These are phyloP conservation scores for Bovichtus variegatus DNA, from an alignment of 2,797 vertebrate genomes.

Conservation along the genomic window DNA sequence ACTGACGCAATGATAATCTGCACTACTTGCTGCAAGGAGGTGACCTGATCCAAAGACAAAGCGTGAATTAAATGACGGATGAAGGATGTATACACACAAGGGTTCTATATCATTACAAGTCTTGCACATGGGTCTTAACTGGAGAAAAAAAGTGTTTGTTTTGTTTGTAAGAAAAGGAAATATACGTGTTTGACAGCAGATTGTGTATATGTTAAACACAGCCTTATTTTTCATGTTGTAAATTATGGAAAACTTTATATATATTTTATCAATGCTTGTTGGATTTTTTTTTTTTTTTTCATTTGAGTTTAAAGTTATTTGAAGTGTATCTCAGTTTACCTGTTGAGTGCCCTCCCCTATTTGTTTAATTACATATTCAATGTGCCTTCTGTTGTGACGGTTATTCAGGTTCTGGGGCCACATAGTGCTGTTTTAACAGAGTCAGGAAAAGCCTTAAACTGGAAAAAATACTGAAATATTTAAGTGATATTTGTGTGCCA, in stretches of 20 bases:
- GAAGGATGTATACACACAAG: conserved; percentile 22
- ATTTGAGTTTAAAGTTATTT: conserved; percentile 19
- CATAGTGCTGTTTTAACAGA: conserved; percentile 7
- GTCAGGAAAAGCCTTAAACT: conserved; percentile 30
- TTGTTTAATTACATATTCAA: conserved; percentile 23
- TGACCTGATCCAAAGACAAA: conserved; percentile 40
- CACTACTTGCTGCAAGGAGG: conserved; percentile 29
- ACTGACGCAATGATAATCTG: conserved; percentile 19
- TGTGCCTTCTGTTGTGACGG: conserved; percentile 35
- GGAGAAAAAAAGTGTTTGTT: neutral
- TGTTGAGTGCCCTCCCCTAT: neutral
- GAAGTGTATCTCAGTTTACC: conserved; percentile 36
- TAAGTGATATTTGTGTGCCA: conserved; percentile 2
- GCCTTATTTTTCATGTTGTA: conserved; percentile 40
- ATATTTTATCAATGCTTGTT: conserved; percentile 60
- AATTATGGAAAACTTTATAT: conserved; percentile 44
- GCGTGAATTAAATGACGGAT: neutral
- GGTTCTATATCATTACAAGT: conserved; percentile 24
- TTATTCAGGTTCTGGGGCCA: conserved; percentile 30
- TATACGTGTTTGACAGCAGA: neutral
- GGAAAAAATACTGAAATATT: neutral
- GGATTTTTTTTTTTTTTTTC: neutral
- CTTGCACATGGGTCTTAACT: conserved; percentile 57
- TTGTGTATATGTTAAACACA: conserved; percentile 23
- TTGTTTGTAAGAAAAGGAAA: conserved; percentile 14